Evolutionary conservation across 2,888 invertebrate species (phyloP).

Genomic region (Nephrotoma flavescens): DNA sequence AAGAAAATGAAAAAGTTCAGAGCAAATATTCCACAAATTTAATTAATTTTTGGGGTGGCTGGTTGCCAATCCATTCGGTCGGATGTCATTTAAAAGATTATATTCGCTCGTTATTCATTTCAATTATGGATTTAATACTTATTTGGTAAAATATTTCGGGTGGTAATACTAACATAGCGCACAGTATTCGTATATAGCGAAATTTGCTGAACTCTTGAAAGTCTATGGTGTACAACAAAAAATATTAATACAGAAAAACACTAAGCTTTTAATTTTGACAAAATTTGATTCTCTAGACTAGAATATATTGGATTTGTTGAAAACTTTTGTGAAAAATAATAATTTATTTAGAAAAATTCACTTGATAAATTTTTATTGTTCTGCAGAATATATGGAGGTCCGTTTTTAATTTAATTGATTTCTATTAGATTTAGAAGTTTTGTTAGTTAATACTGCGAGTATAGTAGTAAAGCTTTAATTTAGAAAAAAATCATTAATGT

Average conservation of each 20-base stretch:
- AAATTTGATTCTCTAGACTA: neutral
- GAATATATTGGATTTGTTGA: neutral
- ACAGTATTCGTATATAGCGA: too few relatives aligned
- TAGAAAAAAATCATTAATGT: too few relatives aligned
- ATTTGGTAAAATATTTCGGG: neutral
- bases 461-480: too few relatives aligned
- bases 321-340: neutral
- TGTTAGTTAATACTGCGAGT: too few relatives aligned
- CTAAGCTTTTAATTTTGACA: neutral
- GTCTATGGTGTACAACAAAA: neutral
- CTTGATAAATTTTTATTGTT: neutral
- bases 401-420: neutral
- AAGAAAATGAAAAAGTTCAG: neutral
- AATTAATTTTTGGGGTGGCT: neutral
- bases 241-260: neutral
- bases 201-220: neutral
- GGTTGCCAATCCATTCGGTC: neutral
- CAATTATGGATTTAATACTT: neutral
- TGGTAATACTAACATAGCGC: neutral
- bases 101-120: neutral
- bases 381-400: neutral
- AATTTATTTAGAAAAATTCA: neutral
- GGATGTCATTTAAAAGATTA: neutral
- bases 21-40: neutral
- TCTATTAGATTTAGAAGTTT: neutral